Conservation (phyloP, 2,113 vertebrate genomes). For the Saguinus imperator region DNA sequence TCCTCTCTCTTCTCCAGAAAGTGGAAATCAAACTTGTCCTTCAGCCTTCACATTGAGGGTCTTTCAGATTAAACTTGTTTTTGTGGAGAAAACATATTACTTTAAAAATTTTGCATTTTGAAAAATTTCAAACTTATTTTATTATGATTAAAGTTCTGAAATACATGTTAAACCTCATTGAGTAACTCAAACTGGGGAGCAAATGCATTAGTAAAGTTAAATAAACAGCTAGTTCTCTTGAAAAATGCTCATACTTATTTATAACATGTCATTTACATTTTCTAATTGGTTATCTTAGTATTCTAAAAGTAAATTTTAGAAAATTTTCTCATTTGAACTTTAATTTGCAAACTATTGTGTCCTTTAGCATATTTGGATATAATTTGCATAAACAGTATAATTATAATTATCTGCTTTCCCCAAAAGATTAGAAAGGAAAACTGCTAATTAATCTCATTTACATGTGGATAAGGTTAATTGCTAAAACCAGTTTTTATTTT, state of each 20-base stretch:
- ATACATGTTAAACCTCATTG: background rate
- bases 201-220: conserved; percentile 29
- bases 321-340: conserved; percentile 80
- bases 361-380: conserved; percentile 79
- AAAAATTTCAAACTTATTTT: conserved; percentile 9
- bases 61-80: background rate
- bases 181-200: background rate
- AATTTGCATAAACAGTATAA: conserved; percentile 82
- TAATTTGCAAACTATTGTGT: conserved; percentile 80
- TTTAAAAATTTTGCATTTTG: background rate
- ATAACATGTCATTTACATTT: background rate
- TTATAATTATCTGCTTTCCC: conserved; percentile 79
- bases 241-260: conserved; percentile 52
- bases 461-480: conserved; percentile 79
- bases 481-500: conserved; percentile 72
- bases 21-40: background rate
- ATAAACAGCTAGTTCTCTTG: background rate
- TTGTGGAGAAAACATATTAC: background rate
- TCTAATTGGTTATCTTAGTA: conserved; percentile 73
- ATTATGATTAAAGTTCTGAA: conserved; percentile 1
- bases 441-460: conserved; percentile 83
- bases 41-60: background rate
- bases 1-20: background rate
- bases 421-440: conserved; percentile 81
- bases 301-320: conserved; percentile 72